phyloP scores from a whole-genome alignment of 2,888 invertebrate species.

The Hydriomena furcata region DNA sequence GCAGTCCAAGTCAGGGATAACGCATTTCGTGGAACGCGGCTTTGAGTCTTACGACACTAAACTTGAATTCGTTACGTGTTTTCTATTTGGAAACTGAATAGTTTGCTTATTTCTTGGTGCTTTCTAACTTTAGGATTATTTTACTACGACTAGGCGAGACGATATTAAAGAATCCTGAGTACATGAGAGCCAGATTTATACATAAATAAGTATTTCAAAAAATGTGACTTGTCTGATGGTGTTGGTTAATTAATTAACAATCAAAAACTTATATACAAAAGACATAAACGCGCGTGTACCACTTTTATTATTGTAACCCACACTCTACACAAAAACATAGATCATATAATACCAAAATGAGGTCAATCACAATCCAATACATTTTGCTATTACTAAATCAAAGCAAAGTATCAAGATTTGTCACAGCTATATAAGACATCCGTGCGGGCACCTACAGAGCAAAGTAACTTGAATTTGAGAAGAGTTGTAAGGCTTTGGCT shows the following conservation, averaged over 20 bases:
- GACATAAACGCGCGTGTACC: constrained; percentile 12
- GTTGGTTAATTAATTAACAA: background rate
- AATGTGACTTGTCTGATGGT: no score
- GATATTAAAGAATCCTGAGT: no score
- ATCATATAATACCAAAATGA: no score
- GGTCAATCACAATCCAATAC: no score
- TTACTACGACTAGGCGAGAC: background rate
- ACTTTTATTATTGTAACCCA: background rate
- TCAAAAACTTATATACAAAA: constrained; percentile 1
- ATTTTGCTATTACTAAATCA: background rate
- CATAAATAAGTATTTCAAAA: no score
- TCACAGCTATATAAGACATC: constrained; percentile 49
- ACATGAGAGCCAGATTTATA: no score
- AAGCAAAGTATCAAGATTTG: constrained; percentile 54
- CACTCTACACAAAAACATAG: no score
- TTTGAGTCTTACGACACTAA: constrained; percentile 64
- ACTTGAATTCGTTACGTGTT: constrained; percentile 77
- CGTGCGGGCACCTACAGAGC: constrained; percentile 73
- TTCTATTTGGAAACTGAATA: constrained; percentile 52
- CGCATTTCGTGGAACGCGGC: constrained; percentile 29
- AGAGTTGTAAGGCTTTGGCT: constrained; percentile 84
- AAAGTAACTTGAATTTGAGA: constrained; percentile 84
- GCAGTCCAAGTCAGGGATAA: constrained; percentile 20
- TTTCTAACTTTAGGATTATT: background rate
- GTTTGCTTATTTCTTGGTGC: constrained; percentile 43